A percentile compares a stretch with the other conserved stretches of the same genome.
phyloP scores from a whole-genome alignment of 2,797 vertebrate genomes.

The Knipowitschia caucasica region DNA sequence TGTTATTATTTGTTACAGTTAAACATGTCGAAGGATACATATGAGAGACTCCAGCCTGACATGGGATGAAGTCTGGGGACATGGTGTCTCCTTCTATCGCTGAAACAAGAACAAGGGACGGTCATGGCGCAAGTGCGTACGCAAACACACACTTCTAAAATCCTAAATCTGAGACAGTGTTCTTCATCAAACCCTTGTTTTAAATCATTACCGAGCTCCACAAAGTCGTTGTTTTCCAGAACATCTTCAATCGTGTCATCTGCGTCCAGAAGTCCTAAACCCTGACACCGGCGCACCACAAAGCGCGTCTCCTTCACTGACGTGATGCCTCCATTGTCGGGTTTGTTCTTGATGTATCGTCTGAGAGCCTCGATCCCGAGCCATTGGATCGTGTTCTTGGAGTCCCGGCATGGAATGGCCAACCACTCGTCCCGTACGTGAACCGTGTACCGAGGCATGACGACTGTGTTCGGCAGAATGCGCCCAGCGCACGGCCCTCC shows the following conservation, averaged over 20 bases:
- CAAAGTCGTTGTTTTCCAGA: constrained; percentile 95
- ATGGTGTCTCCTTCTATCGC: constrained; percentile 93
- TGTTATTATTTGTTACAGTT: too few relatives aligned
- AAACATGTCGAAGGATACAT: constrained; percentile 91
- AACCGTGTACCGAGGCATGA: constrained; percentile 90
- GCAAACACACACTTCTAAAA: neutral
- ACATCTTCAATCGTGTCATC: constrained; percentile 88
- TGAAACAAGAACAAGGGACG: constrained; percentile 58
- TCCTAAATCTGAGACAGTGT: neutral
- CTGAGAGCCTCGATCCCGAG: constrained; percentile 89
- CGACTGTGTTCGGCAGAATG: constrained; percentile 31
- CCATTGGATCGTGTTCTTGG: constrained; percentile 76
- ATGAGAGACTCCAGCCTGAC: constrained; percentile 87
- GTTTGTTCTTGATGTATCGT: constrained; percentile 93
- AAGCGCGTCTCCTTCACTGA: constrained; percentile 81
- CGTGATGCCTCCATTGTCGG: constrained; percentile 87
- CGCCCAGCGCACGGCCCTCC: constrained; percentile 21
- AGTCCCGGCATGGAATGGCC: constrained; percentile 83
- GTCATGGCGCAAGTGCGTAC: constrained; percentile 20
- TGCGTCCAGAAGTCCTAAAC: constrained; percentile 85
- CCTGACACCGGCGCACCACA: constrained; percentile 86
- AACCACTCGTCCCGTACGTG: constrained; percentile 95
- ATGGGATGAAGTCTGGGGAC: constrained; percentile 92
- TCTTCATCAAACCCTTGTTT: neutral
- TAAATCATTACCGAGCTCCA: constrained; percentile 87